Base-by-base conservation (phyloP, 1,140 invertebrate species). In the Dreissena rostriformis region DNA sequence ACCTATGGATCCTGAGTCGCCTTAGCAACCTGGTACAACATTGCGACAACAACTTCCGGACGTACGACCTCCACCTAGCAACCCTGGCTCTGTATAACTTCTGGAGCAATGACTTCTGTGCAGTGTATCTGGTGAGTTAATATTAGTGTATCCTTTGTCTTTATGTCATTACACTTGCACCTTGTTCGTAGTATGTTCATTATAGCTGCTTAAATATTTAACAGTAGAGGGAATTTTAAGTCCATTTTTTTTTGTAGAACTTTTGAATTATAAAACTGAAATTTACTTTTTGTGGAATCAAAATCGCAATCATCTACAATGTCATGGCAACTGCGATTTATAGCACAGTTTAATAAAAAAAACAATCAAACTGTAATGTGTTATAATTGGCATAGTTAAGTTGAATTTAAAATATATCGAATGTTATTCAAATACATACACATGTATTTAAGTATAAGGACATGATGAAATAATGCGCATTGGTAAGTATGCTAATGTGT, bases 81-180 rank as follows among this genome's bases (percentile, higher is more conserved):
- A 89, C 91, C 14, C 86, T 82, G 68, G 76, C 88, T 2, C 72
- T 94, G 24, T 88, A 91, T 63, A 73, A 84, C 5, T 93, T 93
- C 84, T 93, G 91, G 92, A 70, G 88, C 61, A 84, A 83, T 26
- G 91, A 94, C 14, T 91, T 94, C 67, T 94, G 93, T 88, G 91
- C 91, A 88, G 81, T 94, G 22, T 94, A 94, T 85, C 72, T 94
- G 82, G 93, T 93, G 82, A 88, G 89, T 61, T n/a, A 61, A 61
- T 61, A 61, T 24, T 14, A 57, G 12, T 57, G 12, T 57, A 57
- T 57, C 12, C 53, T 57, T 24, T 61, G 57, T 61, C 57, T 19
- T 61, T 61, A 61, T 61, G 57, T 61, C 22, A 61, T 61, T 61
- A 61, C 57, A 61, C 22, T 61, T 6, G 2, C 17, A 61, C 2